Evolutionary conservation across 2,113 vertebrate genomes (phyloP).

Genomic region (Ia io): DNA sequence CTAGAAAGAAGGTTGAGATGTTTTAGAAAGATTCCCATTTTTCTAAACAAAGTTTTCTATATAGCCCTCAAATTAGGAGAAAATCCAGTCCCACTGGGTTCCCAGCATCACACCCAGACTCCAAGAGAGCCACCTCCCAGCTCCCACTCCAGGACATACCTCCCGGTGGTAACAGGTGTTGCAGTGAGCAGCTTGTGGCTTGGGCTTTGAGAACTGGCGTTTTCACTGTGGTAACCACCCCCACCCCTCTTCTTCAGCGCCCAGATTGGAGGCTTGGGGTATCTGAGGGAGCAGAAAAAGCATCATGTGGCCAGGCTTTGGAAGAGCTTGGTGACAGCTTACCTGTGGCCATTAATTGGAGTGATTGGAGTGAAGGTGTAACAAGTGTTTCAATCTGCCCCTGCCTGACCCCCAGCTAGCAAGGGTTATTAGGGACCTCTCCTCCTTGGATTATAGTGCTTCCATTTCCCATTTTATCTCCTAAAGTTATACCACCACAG

Average conservation of each 20-base stretch:
- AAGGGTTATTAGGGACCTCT: constrained; percentile 11
- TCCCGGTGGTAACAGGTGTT: constrained; percentile 56
- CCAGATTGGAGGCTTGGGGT: not conserved
- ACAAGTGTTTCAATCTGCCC: not conserved
- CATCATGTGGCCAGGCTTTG: constrained; percentile 53
- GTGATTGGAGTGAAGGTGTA: not conserved
- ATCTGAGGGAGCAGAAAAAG: constrained; percentile 14
- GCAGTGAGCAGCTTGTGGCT: constrained; percentile 59
- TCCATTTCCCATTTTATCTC: constrained; percentile 35
- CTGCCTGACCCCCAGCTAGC: not conserved
- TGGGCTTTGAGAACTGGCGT: constrained; percentile 19
- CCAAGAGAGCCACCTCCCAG: not conserved
- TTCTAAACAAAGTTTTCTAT: not conserved
- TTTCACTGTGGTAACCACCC: not conserved
- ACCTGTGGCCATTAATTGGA: not conserved
- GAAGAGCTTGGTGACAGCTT: constrained; percentile 1
- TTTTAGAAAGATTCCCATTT: not conserved
- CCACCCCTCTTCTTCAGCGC: not conserved
- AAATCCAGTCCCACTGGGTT: not conserved
- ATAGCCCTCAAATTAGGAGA: not conserved
- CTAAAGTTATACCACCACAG: constrained; percentile 39
- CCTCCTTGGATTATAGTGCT: not conserved
- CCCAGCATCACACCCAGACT: not conserved
- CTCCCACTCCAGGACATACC: not conserved
- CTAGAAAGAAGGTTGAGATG: not conserved